A percentile compares a stretch with the other conserved stretches of the same genome.
Evolutionary conservation across 2,797 vertebrate species (phyloP).

Genomic region (Ara ararauna): DNA sequence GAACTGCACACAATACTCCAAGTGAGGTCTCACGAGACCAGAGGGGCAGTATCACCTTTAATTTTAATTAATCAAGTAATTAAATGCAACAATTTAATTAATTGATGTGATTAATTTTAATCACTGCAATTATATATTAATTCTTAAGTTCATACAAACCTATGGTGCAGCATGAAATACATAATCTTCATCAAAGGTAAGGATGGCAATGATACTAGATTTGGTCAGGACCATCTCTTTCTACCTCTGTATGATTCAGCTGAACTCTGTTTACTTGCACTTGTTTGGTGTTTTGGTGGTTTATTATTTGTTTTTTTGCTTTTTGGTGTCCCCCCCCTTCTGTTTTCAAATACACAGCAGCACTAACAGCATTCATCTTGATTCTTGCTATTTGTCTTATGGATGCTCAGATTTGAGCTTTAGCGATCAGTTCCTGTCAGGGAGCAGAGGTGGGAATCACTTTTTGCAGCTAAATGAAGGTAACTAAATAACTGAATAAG

Average conservation of each 20-base stretch:
- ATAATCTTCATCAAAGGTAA: not conserved
- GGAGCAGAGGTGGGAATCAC: not conserved
- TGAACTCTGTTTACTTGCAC: not conserved
- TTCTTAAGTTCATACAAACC: not conserved
- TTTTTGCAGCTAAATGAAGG: not conserved
- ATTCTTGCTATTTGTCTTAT: not conserved
- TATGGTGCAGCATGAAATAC: not conserved
- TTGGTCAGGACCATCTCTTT: not conserved
- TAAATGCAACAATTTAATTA: no score
- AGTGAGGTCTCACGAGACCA: no score
- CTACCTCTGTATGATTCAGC: not conserved
- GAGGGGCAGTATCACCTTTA: no score
- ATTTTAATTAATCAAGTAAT: no score
- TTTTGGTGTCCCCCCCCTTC: not conserved
- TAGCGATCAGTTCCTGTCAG: not conserved
- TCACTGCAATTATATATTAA: not conserved
- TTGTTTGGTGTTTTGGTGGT: no score
- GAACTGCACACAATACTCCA: no score
- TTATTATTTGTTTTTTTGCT: not conserved
- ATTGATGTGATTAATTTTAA: no score
- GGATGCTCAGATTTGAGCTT: not conserved
- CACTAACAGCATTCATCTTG: not conserved
- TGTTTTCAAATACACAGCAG: not conserved
- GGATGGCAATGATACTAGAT: rapidly evolving
- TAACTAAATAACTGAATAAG: not conserved